These are phyloP conservation scores for Azorinus chamasolen DNA, from an alignment of 2,888 invertebrate species.

Conservation along the genomic window DNA sequence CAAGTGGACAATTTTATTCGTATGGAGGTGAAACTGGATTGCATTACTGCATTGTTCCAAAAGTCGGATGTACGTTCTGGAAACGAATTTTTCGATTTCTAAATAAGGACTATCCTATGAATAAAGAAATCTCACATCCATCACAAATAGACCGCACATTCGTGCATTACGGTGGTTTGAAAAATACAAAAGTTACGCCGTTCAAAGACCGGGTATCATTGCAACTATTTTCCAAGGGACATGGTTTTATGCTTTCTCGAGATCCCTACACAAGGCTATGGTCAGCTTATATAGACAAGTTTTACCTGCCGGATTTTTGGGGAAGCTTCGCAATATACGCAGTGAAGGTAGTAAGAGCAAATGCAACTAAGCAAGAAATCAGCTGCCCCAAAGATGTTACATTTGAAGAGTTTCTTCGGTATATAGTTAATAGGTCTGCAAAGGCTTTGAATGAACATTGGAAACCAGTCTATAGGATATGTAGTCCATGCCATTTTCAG, in stretches of 20 bases:
- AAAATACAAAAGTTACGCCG: slow-evolving; percentile 5
- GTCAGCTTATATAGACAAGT: slow-evolving; percentile 69
- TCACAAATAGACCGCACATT: slow-evolving; percentile 51
- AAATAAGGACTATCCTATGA: slow-evolving; percentile 18
- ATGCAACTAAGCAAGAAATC: neutral
- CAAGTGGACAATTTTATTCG: neutral
- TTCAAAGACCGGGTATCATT: slow-evolving; percentile 11
- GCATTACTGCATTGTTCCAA: slow-evolving; percentile 1
- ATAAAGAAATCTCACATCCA: slow-evolving; percentile 22
- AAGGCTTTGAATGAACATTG: slow-evolving; percentile 58
- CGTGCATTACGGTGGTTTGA: slow-evolving; percentile 45
- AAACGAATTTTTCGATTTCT: slow-evolving; percentile 49
- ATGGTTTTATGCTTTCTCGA: slow-evolving; percentile 62
- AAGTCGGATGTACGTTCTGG: slow-evolving; percentile 56
- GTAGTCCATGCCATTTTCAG: slow-evolving; percentile 59
- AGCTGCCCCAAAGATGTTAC: slow-evolving; percentile 53
- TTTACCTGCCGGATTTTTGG: slow-evolving; percentile 68
- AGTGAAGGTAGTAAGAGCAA: slow-evolving; percentile 14
- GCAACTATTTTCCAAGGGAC: slow-evolving; percentile 22
- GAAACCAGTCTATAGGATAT: slow-evolving; percentile 45
- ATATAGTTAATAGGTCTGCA: slow-evolving; percentile 16
- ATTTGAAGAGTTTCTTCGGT: slow-evolving; percentile 63
- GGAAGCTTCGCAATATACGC: slow-evolving; percentile 21
- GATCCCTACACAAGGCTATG: slow-evolving; percentile 65
- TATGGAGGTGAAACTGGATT: neutral